A percentile compares a stretch with the other conserved stretches of the same genome.
Evolutionary conservation across 2,797 vertebrate species (phyloP).

Genomic region (Rhinatrema bivittatum): DNA sequence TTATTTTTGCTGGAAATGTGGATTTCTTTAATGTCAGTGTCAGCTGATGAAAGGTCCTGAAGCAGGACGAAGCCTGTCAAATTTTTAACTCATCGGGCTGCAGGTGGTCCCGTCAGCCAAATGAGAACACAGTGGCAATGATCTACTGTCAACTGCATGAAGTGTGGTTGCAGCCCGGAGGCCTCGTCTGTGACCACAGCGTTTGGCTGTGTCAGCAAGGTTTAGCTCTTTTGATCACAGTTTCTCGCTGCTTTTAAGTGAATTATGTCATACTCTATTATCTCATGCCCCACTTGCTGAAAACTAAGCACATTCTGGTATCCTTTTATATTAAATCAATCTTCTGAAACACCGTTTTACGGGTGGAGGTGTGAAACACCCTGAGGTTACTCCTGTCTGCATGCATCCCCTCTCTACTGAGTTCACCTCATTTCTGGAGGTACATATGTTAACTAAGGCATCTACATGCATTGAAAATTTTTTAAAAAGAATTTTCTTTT

Average conservation of each 20-base stretch:
- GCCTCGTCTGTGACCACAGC: slow-evolving; percentile 9
- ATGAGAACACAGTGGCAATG: slow-evolving; percentile 16
- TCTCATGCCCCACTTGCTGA: not conserved
- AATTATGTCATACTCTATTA: not conserved
- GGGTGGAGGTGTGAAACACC: too few relatives aligned
- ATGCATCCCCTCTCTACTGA: too few relatives aligned
- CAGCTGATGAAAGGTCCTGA: slow-evolving; percentile 8
- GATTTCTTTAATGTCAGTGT: not conserved
- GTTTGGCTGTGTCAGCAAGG: slow-evolving; percentile 39
- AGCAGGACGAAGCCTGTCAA: slow-evolving; percentile 10
- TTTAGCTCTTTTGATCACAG: not conserved
- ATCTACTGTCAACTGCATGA: slow-evolving; percentile 27
- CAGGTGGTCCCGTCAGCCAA: slow-evolving; percentile 39
- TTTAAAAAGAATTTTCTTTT: too few relatives aligned
- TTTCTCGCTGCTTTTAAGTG: not conserved
- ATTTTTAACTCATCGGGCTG: slow-evolving; percentile 7
- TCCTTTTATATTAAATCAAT: too few relatives aligned
- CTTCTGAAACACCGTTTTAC: too few relatives aligned
- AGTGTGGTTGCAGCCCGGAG: slow-evolving; percentile 28
- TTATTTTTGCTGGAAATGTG: too few relatives aligned
- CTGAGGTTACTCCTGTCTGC: too few relatives aligned
- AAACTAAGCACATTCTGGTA: not conserved
- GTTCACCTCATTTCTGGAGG: too few relatives aligned
- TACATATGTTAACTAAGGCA: too few relatives aligned
- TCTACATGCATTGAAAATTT: too few relatives aligned